phyloP scores from a whole-genome alignment of 1,140 invertebrate genomes.

The Bombus turneri region DNA sequence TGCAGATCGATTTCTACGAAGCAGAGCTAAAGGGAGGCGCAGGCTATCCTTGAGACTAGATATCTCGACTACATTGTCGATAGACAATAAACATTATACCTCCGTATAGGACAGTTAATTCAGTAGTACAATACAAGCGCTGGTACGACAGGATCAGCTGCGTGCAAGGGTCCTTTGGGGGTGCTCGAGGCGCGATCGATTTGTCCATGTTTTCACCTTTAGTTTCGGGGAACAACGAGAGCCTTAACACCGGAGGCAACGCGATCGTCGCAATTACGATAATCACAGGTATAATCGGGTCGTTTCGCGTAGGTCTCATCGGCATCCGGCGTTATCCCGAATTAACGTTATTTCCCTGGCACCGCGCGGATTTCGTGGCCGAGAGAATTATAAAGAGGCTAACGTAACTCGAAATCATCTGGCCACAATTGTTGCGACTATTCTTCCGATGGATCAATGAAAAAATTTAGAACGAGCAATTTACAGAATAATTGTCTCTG shows the following conservation, averaged over 20 bases:
- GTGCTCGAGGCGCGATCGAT: conserved; percentile 5
- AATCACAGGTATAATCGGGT: conserved; percentile 74
- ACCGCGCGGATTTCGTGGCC: not conserved
- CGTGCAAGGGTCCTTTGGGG: not conserved
- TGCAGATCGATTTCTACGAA: not conserved
- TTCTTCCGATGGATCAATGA: no score
- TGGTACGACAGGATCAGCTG: conserved; percentile 4
- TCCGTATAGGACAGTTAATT: conserved; percentile 2
- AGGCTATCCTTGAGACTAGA: not conserved
- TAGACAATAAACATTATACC: not conserved
- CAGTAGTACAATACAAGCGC: not conserved
- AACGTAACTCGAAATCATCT: not conserved
- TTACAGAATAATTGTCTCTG: not conserved
- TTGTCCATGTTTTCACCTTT: conserved; percentile 28
- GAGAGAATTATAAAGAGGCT: not conserved
- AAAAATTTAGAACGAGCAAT: not conserved
- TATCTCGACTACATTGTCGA: not conserved
- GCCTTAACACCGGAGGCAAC: not conserved
- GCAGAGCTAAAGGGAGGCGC: not conserved
- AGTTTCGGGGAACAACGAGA: not conserved
- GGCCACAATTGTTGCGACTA: not conserved
- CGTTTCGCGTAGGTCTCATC: conserved; percentile 22
- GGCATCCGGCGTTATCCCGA: conserved; percentile 28
- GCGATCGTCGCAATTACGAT: conserved; percentile 71
- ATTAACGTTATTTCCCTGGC: conserved; percentile 65